Conservation (phyloP, 1,140 invertebrate genomes). For the Trichogramma pretiosum region DNA sequence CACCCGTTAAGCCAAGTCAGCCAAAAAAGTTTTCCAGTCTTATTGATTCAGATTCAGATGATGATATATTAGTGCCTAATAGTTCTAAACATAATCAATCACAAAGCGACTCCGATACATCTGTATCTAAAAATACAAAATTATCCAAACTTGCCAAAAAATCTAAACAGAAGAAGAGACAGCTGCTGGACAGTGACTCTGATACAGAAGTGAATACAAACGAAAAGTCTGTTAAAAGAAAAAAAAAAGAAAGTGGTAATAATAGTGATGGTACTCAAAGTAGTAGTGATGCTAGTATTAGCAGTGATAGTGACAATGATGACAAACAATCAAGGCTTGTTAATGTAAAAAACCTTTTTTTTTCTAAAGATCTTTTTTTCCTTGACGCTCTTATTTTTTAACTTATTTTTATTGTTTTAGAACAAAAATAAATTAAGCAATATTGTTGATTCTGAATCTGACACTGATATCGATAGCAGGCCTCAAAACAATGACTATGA, state of each 20-base stretch:
- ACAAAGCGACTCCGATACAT: background rate
- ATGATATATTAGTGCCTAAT: constrained; percentile 9
- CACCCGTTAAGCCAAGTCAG: background rate
- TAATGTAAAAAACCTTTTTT: constrained; percentile 5
- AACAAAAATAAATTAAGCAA: constrained; percentile 19
- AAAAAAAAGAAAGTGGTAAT: constrained; percentile 5
- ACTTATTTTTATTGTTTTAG: constrained; percentile 16
- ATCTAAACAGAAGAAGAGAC: constrained; percentile 4
- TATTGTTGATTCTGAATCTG: constrained; percentile 26
- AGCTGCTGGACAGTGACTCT: constrained; percentile 15
- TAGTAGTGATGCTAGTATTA: no score
- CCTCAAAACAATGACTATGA: constrained; percentile 2
- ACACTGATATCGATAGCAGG: constrained; percentile 12
- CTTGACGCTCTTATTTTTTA: constrained; percentile 4
- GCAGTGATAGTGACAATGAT: constrained; percentile 3
- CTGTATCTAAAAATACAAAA: background rate
- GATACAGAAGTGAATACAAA: constrained; percentile 9
- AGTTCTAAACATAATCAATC: background rate
- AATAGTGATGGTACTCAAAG: background rate
- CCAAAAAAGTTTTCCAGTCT: constrained; percentile 11
- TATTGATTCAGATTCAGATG: constrained; percentile 15
- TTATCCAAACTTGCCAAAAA: background rate
- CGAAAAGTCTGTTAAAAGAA: constrained; percentile 7
- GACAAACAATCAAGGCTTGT: background rate
- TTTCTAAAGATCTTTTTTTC: background rate